Conservation (phyloP, 2,113 vertebrate genomes). For the Sporophila hypoxantha region DNA sequence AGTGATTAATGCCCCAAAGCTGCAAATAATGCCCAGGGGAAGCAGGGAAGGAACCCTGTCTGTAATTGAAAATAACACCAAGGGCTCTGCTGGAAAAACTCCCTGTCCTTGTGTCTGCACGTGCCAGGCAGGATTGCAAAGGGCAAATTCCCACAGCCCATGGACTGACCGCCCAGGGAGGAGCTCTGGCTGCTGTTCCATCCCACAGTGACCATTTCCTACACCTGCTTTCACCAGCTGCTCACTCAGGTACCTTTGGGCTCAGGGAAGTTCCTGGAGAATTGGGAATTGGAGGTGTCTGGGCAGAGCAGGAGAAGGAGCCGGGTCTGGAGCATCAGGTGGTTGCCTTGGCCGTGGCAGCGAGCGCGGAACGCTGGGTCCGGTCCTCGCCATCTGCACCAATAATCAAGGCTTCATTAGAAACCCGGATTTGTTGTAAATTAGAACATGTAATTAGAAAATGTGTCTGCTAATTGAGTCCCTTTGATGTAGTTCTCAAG, state of each 20-base stretch:
- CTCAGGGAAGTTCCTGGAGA: neutral
- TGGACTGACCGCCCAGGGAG: neutral
- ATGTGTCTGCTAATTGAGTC: conserved; percentile 50
- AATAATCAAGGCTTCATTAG: conserved; percentile 39
- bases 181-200: neutral
- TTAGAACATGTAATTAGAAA: conserved; percentile 55
- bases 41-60: neutral
- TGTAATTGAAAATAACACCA: neutral
- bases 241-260: neutral
- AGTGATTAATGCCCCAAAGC: neutral
- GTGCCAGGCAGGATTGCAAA: neutral
- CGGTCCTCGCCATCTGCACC: conserved; percentile 18
- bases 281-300: fast-evolving
- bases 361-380: neutral
- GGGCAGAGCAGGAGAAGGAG: neutral
- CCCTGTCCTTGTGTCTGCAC: neutral
- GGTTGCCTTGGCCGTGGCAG: neutral
- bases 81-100: neutral
- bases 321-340: neutral
- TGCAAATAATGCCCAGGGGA: neutral
- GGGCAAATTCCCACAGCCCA: neutral
- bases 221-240: neutral
- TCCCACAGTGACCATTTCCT: neutral
- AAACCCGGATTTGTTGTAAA: conserved; percentile 35
- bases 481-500: conserved; percentile 39